A percentile compares a stretch with the other conserved stretches of the same genome.
Evolutionary conservation across 2,797 vertebrate genomes (phyloP).

Genomic region (Gymnoscopelus microlampas): DNA sequence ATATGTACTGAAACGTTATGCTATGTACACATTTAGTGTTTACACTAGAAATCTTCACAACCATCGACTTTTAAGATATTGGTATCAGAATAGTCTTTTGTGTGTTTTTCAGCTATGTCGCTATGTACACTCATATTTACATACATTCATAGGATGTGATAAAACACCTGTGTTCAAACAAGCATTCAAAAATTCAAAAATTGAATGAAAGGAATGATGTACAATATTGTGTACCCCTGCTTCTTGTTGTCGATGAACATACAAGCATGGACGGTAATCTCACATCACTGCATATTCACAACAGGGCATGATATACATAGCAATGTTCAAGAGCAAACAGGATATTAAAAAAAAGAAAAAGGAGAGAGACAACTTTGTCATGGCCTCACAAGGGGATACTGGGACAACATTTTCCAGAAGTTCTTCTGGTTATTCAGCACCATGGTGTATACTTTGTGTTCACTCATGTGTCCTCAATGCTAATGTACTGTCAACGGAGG

Average conservation of each 20-base stretch:
- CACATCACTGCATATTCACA: constrained; percentile 31
- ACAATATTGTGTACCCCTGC: constrained; percentile 55
- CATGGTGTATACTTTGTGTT: constrained; percentile 35
- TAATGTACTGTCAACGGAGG: constrained; percentile 26
- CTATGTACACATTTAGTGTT: constrained; percentile 92
- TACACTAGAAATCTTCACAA: constrained; percentile 89
- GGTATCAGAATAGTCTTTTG: constrained; percentile 82
- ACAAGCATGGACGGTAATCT: constrained; percentile 37
- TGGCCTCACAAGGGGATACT: constrained; percentile 27
- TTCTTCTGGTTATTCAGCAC: constrained; percentile 57
- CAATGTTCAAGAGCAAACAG: constrained; percentile 36
- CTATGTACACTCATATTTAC: constrained; percentile 91
- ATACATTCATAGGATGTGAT: constrained; percentile 98
- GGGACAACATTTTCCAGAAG: constrained; percentile 50
- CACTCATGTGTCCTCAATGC: constrained; percentile 19
- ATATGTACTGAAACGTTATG: constrained; percentile 84
- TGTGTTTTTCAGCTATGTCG: constrained; percentile 82
- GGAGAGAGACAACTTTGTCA: constrained; percentile 17
- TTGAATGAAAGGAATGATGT: constrained; percentile 86
- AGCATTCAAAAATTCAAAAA: constrained; percentile 86
- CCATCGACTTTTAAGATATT: constrained; percentile 75
- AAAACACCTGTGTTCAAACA: constrained; percentile 86
- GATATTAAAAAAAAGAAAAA: constrained; percentile 25
- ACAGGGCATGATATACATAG: constrained; percentile 14
- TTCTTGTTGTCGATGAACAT: constrained; percentile 33